phyloP scores from a whole-genome alignment of 2,888 invertebrate genomes.

The Oxycera nigricornis region DNA sequence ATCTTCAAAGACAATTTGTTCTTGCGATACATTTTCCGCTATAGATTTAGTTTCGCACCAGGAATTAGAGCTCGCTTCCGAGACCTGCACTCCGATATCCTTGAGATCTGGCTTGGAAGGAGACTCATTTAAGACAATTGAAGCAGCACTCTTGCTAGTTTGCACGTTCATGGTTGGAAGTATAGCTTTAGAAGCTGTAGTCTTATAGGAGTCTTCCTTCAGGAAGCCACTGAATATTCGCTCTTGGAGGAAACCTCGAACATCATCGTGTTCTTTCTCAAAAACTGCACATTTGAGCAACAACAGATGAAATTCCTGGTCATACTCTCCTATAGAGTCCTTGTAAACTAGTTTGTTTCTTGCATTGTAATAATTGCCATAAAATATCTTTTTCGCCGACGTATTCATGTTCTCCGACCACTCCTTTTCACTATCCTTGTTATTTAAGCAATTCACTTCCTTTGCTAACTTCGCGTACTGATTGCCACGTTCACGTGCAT shows the following conservation, averaged over 20 bases:
- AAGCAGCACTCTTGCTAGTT: too few species aligned
- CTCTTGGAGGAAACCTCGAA: background rate
- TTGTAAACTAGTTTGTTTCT: constrained; percentile 11
- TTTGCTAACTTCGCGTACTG: background rate
- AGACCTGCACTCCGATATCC: background rate
- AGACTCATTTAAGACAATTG: background rate
- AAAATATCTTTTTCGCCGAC: background rate
- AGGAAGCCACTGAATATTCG: background rate
- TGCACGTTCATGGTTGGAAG: too few species aligned
- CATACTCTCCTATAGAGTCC: background rate
- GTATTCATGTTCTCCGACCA: background rate
- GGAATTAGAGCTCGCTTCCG: background rate
- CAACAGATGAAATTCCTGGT: background rate
- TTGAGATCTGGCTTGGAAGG: background rate
- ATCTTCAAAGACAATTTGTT: background rate
- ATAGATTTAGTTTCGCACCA: background rate
- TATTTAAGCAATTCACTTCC: background rate
- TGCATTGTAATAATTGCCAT: constrained; percentile 21
- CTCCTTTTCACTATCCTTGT: background rate
- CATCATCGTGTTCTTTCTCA: background rate
- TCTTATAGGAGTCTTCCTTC: too few species aligned
- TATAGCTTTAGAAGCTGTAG: too few species aligned
- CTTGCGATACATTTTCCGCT: background rate
- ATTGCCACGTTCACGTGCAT: background rate
- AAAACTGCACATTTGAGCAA: background rate